phyloP scores from a whole-genome alignment of 2,888 invertebrate genomes.

The Leptogaster cylindrica region DNA sequence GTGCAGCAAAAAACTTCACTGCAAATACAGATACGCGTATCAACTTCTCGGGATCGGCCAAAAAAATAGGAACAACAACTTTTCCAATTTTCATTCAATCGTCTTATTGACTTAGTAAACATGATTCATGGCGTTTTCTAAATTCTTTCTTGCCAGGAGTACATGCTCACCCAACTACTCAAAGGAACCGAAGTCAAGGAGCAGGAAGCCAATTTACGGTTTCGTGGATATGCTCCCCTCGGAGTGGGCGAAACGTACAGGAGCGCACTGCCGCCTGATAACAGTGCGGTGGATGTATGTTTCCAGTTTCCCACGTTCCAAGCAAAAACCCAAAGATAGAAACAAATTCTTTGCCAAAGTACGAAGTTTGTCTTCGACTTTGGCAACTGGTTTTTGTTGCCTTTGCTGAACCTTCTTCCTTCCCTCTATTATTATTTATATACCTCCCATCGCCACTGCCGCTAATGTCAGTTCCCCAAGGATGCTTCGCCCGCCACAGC shows the following conservation, averaged over 20 bases:
- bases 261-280: constrained; percentile 14
- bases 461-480: constrained; percentile 31
- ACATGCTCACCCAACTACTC: not conserved
- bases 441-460: not conserved
- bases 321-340: constrained; percentile 8
- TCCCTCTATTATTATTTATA: constrained; percentile 35
- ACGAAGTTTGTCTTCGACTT: constrained; percentile 29
- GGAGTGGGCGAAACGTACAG: not conserved
- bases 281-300: not conserved
- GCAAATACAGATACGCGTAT: constrained; percentile 18
- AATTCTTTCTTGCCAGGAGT: constrained; percentile 13
- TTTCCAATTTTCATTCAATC: constrained; percentile 42
- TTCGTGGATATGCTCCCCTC: constrained; percentile 9
- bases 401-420: not conserved
- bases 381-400: constrained; percentile 30
- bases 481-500: constrained; percentile 22
- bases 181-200: constrained; percentile 24
- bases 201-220: constrained; percentile 39
- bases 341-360: constrained; percentile 26
- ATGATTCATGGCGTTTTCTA: constrained; percentile 35
- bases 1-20: no score
- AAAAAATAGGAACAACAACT: constrained; percentile 30
- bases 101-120: constrained; percentile 42
- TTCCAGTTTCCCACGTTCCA: no score
- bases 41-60: not conserved